These are phyloP conservation scores for Puma concolor DNA, from an alignment of 2,113 vertebrate genomes.

Conservation along the genomic window DNA sequence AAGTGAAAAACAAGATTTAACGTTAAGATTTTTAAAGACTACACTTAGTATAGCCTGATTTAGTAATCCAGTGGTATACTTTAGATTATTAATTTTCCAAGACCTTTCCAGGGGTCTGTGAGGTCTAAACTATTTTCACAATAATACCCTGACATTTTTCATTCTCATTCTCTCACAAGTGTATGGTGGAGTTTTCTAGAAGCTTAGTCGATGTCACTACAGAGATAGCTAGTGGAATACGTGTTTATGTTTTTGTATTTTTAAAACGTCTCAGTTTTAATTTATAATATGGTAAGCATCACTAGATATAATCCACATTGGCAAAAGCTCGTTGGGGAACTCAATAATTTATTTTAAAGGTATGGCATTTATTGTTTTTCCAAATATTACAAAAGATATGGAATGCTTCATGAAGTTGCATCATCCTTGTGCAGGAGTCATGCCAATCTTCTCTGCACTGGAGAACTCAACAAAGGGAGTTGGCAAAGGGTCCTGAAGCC, in stretches of 20 bases:
- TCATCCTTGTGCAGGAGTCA: background rate
- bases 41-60: background rate
- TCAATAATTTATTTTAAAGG: background rate
- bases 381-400: background rate
- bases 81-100: background rate
- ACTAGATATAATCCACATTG: background rate
- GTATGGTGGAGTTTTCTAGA: background rate
- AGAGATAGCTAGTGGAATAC: background rate
- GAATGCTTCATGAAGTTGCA: background rate
- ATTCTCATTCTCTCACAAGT: background rate
- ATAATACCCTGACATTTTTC: background rate
- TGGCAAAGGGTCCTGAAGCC: background rate
- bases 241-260: background rate
- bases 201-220: background rate
- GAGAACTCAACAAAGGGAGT: background rate
- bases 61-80: background rate
- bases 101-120: background rate
- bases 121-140: background rate
- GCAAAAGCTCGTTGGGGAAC: background rate
- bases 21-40: background rate
- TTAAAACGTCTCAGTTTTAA: background rate
- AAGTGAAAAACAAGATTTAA: background rate
- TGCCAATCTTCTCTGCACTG: background rate
- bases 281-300: background rate
- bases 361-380: background rate